These are phyloP conservation scores for Tenodera sinensis DNA, from an alignment of 2,888 invertebrate genomes.

Conservation along the genomic window DNA sequence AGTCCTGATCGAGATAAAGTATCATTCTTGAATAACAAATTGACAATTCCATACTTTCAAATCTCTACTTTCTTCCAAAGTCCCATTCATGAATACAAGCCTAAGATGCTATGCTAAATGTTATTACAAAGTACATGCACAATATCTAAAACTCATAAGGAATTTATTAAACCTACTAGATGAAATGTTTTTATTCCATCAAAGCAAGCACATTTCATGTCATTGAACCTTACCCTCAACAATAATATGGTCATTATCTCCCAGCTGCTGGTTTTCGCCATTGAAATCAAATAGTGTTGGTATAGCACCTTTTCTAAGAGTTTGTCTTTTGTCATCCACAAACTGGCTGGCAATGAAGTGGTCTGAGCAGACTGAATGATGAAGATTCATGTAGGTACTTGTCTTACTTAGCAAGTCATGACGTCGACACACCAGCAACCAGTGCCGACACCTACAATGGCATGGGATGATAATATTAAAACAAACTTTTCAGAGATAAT, in stretches of 20 bases:
- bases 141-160: too few species aligned
- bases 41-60: too few species aligned
- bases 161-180: too few species aligned
- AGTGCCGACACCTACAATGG: constrained; percentile 22
- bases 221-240: background rate
- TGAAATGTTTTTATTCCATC: background rate
- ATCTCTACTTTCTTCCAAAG: too few species aligned
- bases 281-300: constrained; percentile 11
- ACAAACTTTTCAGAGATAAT: too few species aligned
- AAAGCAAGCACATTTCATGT: background rate
- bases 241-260: constrained; percentile 10
- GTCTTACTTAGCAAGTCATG: constrained; percentile 21
- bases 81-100: too few species aligned
- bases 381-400: constrained; percentile 3
- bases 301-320: constrained; percentile 1
- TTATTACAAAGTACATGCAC: too few species aligned
- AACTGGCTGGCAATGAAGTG: constrained; percentile 26
- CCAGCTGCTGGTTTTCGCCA: background rate
- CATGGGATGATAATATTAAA: background rate
- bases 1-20: too few species aligned
- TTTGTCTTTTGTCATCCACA: background rate
- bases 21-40: too few species aligned
- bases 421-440: constrained; percentile 20
- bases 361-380: constrained; percentile 22
- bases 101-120: too few species aligned